A percentile compares a stretch with the other conserved stretches of the same genome.
phyloP scores from a whole-genome alignment of 2,113 vertebrate genomes.

The Conger conger region DNA sequence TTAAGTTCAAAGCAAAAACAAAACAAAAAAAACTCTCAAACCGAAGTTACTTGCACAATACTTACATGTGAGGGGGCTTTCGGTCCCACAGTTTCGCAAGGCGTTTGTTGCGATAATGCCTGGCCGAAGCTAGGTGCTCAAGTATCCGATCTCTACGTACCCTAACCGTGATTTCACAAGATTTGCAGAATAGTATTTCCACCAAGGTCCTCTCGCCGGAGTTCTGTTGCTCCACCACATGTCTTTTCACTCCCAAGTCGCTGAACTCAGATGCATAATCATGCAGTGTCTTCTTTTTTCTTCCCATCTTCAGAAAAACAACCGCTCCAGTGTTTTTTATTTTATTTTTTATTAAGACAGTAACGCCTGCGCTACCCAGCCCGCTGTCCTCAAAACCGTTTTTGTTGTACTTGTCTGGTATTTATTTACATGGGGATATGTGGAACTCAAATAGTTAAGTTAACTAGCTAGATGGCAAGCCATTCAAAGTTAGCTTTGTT shows the following conservation, averaged over 20 bases:
- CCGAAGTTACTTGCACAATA: constrained; percentile 5
- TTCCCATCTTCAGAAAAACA: constrained; percentile 40
- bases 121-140: constrained; percentile 54
- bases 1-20: neutral
- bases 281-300: constrained; percentile 54
- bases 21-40: too few species aligned
- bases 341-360: neutral
- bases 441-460: constrained; percentile 4
- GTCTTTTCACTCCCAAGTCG: constrained; percentile 50
- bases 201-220: constrained; percentile 39
- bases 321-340: neutral
- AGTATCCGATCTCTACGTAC: constrained; percentile 52
- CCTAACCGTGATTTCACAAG: constrained; percentile 57
- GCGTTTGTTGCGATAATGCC: constrained; percentile 51
- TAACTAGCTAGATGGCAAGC: neutral
- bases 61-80: constrained; percentile 47
- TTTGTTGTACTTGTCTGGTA: neutral
- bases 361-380: neutral
- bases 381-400: neutral
- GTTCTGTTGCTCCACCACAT: constrained; percentile 40
- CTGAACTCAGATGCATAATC: constrained; percentile 53
- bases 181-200: constrained; percentile 53
- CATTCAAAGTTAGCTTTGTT: neutral
- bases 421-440: neutral
- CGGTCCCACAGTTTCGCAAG: constrained; percentile 44